phyloP scores from a whole-genome alignment of 2,797 vertebrate genomes.

The Agapornis canus region DNA sequence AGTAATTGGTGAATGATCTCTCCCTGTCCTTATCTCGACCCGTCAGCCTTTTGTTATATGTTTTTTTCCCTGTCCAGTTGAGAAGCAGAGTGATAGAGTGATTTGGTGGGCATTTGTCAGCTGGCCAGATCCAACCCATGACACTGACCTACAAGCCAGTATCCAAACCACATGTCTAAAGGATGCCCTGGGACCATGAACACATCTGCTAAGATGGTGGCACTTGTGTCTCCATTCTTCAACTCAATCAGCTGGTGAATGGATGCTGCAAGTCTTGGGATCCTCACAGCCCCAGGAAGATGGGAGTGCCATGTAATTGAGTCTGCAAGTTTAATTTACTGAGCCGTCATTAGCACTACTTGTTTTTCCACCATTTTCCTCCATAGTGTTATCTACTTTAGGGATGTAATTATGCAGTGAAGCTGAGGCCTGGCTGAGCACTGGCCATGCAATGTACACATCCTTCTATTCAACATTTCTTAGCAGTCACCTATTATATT shows the following conservation, averaged over 20 bases:
- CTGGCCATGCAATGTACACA: not conserved
- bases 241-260: not conserved
- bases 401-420: not conserved
- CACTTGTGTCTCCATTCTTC: not conserved
- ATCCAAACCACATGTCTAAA: not conserved
- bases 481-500: not conserved
- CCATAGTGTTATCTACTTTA: not conserved
- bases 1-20: not conserved
- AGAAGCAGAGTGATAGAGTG: not conserved
- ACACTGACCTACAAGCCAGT: not conserved
- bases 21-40: not conserved
- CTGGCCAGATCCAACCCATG: not conserved
- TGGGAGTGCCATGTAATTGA: not conserved
- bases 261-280: not conserved
- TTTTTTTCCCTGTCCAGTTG: not conserved
- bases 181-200: not conserved
- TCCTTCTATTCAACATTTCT: not conserved
- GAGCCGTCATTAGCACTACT: not conserved
- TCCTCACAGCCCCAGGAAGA: not conserved
- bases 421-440: not conserved
- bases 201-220: not conserved
- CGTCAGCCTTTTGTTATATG: not conserved
- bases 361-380: not conserved
- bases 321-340: not conserved
- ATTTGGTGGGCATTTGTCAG: not conserved